Evolutionary conservation across 2,113 vertebrate genomes (phyloP), one percentile per base, ranked within the genome.

Genomic region (Chionis minor): DNA sequence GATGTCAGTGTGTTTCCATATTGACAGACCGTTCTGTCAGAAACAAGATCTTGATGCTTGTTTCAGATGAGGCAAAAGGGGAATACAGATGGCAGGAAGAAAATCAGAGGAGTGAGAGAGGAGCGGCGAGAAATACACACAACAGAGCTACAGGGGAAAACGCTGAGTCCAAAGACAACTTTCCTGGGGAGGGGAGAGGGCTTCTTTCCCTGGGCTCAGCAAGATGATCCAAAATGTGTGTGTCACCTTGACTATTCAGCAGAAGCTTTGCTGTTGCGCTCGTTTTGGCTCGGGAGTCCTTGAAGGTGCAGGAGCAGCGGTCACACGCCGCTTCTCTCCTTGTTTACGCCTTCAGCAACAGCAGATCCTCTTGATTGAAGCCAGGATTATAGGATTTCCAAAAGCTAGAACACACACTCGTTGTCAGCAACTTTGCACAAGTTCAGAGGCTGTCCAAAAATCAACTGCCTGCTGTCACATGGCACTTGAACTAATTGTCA

Each of bases 371-470:
- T 94, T 93, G 93, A 97, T 66, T 94, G 96, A 96, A 97, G 91
- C 84, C 94, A 96, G 96, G 84, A 97, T 97, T 96, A 90, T 81
- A 96, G 94, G 93, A 97, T 96, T 97, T 97, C 93, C 89, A 97
- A 97, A 95, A 96, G 96, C 94, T 92, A 90, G 92, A 94, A 91
- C 66, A 81, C 63, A 51, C 70, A 77, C 55, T 90, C 7, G 2
- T 96, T 92, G 91, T 97, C 94, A 95, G 94, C 87, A 91, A 96
- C 95, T 96, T 96, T 90, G 95, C 81, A 74, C 74, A 80, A 90
- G 71, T 95, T 96, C 84, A 83, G 87, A 88, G 74, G n/a, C 91
- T 81, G 71, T 94, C 94, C 95, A 96, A 88, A 95, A 97, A 95
- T 90, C 74, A 74, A 52, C 88, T 69, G 91, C 65, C 44, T 91